Base-by-base conservation (phyloP, 2,888 invertebrate species). In the Tipula confusa region DNA sequence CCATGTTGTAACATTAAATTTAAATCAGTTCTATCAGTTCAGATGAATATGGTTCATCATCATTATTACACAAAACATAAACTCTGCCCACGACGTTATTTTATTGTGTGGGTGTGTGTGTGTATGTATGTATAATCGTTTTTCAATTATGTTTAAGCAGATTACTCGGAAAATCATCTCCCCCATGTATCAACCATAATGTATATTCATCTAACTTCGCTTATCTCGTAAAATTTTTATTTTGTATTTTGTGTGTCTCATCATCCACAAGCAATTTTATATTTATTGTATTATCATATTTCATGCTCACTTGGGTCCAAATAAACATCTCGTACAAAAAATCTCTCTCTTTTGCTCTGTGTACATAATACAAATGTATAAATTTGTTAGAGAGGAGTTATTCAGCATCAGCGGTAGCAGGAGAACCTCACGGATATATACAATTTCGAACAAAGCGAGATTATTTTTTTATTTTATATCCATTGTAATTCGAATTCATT, bases 211-310 rank as follows among this genome's bases (percentile, higher is more conserved):
- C 64, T 24, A 64, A 64, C 64, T 64, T 64, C 64, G 9, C 64
- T 64, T 64, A 64, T 64, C 64, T 24, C 64, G 24, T 64, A 64
- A 64, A 64, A 64, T 24, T 24, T 9, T 0, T 64, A 64, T 64
- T 15, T 43, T 15, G 15, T 15, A 5, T 43, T 64, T 64, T 64
- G 1, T 64, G 24, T 64, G 24, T 64, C 24, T 64, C 64, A 64
- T 64, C 64, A 64, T 64, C 64, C 64, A 64, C 64, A n/a, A 64
- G 64, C 64, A 64, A 64, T 64, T 64, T 64, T 64, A 24, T 64
- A 64, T 64, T 64, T 64, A 64, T 64, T 64, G 64, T 64, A 64
- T 64, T 64, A 64, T 64, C 64, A 64, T 64, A 64, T 64, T 64
- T 64, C 64, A 64, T 64, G 64, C 64, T 24, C 64, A 64, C 64